Conservation (phyloP, 2,113 vertebrate species). For the Apteryx owenii region DNA sequence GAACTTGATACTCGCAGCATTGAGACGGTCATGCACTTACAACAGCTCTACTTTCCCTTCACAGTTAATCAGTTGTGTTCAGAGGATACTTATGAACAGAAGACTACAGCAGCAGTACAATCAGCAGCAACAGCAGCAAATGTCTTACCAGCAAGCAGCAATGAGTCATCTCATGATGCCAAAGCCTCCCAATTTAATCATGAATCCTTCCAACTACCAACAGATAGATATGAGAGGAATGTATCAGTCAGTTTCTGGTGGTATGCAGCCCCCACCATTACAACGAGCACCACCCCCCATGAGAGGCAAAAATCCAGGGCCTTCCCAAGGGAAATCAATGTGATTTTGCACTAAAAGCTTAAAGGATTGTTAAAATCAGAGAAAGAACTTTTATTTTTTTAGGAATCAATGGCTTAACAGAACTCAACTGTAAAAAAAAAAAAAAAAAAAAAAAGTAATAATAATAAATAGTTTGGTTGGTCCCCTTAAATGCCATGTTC, state of each 20-base stretch:
- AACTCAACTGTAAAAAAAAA: slow-evolving; percentile 82
- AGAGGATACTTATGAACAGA: slow-evolving; percentile 95
- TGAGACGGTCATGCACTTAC: not conserved
- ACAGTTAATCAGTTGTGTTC: slow-evolving; percentile 94
- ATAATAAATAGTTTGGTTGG: slow-evolving; percentile 73
- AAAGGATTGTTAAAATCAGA: slow-evolving; percentile 82
- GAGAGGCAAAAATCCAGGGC: slow-evolving; percentile 92
- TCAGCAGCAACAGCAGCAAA: slow-evolving; percentile 89
- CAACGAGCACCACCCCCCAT: slow-evolving; percentile 85
- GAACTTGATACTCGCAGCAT: slow-evolving; percentile 60
- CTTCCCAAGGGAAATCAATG: slow-evolving; percentile 93
- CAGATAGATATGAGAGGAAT: slow-evolving; percentile 94
- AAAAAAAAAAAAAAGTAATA: not conserved
- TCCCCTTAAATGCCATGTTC: slow-evolving; percentile 79
- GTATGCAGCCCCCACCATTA: slow-evolving; percentile 84
- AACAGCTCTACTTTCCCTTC: slow-evolving; percentile 61
- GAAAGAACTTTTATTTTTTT: slow-evolving; percentile 84
- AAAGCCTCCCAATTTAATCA: slow-evolving; percentile 81
- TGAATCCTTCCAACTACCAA: slow-evolving; percentile 83
- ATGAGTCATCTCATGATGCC: slow-evolving; percentile 86
- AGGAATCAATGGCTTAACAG: slow-evolving; percentile 86
- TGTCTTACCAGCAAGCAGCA: slow-evolving; percentile 86
- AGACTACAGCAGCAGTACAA: slow-evolving; percentile 91
- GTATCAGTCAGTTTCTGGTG: slow-evolving; percentile 88
- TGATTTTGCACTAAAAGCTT: slow-evolving; percentile 85